Conservation (phyloP, 2,888 invertebrate species). For the Catotricha subobsoleta region DNA sequence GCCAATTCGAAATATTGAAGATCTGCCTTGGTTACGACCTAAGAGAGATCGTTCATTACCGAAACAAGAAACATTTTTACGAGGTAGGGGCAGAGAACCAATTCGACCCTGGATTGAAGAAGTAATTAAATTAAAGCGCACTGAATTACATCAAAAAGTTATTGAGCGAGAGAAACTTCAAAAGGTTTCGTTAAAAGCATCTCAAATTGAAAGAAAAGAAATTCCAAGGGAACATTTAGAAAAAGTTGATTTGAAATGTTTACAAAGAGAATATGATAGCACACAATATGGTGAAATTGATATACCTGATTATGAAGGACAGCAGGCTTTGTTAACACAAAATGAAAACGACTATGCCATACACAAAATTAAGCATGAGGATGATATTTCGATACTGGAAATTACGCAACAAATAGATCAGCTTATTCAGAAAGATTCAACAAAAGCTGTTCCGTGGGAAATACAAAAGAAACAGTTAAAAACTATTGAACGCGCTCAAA, state of each 20-base stretch:
- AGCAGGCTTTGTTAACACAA: neutral
- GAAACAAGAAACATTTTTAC: constrained; percentile 25
- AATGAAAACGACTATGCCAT: constrained; percentile 10
- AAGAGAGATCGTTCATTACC: constrained; percentile 32
- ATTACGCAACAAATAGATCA: constrained; percentile 27
- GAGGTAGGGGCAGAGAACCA: constrained; percentile 17
- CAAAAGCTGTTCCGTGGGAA: constrained; percentile 24
- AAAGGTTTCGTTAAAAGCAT: constrained; percentile 36
- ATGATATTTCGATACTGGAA: constrained; percentile 26
- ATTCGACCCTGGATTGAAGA: constrained; percentile 46
- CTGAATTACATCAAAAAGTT: constrained; percentile 25
- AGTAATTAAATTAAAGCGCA: constrained; percentile 36
- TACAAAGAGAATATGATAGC: constrained; percentile 18
- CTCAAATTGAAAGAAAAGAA: constrained; percentile 34
- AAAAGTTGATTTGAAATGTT: constrained; percentile 32
- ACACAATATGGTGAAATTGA: constrained; percentile 21
- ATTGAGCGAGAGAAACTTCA: constrained; percentile 27
- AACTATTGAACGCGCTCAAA: constrained; percentile 28
- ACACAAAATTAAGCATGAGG: constrained; percentile 25
- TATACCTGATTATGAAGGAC: constrained; percentile 15
- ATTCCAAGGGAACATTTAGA: constrained; percentile 35
- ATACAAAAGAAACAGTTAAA: constrained; percentile 27
- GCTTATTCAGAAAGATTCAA: constrained; percentile 22
- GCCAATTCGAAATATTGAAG: constrained; percentile 18
- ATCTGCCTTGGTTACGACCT: constrained; percentile 27